Evolutionary conservation across 2,888 invertebrate species (phyloP).

Genomic region (Euplexia lucipara): DNA sequence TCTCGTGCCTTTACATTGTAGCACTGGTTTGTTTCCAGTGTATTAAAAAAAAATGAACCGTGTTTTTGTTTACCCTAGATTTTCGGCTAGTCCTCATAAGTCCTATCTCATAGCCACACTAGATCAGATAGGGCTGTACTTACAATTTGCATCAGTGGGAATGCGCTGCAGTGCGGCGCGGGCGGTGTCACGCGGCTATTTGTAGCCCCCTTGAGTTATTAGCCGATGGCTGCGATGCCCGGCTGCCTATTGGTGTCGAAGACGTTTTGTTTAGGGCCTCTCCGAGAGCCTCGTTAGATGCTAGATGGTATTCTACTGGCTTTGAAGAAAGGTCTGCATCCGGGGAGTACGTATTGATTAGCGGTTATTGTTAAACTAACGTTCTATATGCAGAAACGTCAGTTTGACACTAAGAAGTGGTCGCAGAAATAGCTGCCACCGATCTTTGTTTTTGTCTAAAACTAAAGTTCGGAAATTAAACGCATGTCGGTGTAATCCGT

Average conservation of each 20-base stretch:
- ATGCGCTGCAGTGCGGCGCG: slow-evolving; percentile 42
- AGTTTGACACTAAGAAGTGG: background rate
- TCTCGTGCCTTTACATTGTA: no score
- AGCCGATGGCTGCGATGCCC: slow-evolving; percentile 17
- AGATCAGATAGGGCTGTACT: slow-evolving; percentile 55
- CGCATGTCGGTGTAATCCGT: no score
- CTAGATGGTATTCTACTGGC: slow-evolving; percentile 4
- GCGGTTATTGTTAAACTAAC: background rate
- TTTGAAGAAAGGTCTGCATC: slow-evolving; percentile 2
- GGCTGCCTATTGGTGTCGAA: slow-evolving; percentile 7
- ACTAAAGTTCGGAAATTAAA: background rate
- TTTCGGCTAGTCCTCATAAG: background rate
- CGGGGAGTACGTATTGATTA: background rate
- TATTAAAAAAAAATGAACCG: background rate
- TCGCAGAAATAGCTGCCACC: no score
- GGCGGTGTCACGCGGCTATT: slow-evolving; percentile 43
- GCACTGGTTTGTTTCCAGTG: no score
- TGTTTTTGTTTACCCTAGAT: background rate
- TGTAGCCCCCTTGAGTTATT: slow-evolving; percentile 44
- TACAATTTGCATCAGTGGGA: slow-evolving; percentile 63
- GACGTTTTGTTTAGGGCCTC: slow-evolving; percentile 17
- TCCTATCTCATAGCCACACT: slow-evolving; percentile 23
- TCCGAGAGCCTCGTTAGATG: slow-evolving; percentile 8
- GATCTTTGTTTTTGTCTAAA: background rate
- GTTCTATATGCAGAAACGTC: no score